phyloP scores from a whole-genome alignment of 2,797 vertebrate species.

The Harpagifer antarcticus region DNA sequence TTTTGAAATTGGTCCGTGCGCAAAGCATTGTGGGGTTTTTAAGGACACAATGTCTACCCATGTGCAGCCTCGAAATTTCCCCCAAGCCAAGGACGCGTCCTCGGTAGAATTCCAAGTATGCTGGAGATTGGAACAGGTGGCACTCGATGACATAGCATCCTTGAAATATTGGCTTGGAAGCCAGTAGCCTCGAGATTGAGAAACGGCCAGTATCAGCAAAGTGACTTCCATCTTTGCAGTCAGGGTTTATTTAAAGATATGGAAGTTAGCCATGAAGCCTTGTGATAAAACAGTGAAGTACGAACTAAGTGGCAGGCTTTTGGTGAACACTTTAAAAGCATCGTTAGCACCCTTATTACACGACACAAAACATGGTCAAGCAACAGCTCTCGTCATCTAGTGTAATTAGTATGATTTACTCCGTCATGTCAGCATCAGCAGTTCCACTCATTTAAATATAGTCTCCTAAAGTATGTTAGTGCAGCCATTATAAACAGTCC shows the following conservation, averaged over 20 bases:
- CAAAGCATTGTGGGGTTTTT: too few species aligned
- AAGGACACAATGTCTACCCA: too few species aligned
- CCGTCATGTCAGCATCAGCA: conserved; percentile 22
- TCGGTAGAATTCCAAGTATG: too few species aligned
- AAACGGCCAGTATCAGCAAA: neutral
- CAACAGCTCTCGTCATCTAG: conserved; percentile 22
- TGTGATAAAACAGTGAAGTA: conserved; percentile 42
- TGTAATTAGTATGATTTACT: conserved; percentile 56
- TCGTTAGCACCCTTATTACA: conserved; percentile 64
- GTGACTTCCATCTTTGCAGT: conserved; percentile 19
- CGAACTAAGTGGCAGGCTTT: conserved; percentile 25
- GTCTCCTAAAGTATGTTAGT: conserved; percentile 6
- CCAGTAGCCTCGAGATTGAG: too few species aligned
- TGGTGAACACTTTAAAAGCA: conserved; percentile 59
- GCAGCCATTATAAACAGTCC: conserved; percentile 24
- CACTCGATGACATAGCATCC: too few species aligned
- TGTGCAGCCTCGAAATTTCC: too few species aligned
- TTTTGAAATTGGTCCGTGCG: too few species aligned
- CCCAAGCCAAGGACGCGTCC: too few species aligned
- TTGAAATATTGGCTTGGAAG: too few species aligned
- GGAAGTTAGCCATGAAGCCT: conserved; percentile 32
- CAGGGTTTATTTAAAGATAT: conserved; percentile 26
- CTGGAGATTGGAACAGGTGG: too few species aligned
- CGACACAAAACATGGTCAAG: conserved; percentile 32
- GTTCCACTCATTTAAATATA: conserved; percentile 22